Conservation (phyloP, 1,140 invertebrate genomes). For the Calephelis nemesis region DNA sequence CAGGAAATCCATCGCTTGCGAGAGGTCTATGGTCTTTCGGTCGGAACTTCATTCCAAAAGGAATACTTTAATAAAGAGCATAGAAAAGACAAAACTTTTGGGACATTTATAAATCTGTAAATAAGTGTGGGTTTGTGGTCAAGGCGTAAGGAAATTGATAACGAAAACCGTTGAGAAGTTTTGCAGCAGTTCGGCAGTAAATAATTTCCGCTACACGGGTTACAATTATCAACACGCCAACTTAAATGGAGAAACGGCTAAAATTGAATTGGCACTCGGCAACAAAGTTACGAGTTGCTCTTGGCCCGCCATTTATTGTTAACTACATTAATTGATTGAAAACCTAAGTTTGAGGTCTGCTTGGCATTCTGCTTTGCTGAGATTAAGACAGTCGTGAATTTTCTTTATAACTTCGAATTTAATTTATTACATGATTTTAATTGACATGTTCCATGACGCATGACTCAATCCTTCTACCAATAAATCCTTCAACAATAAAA, state of each 20-base stretch:
- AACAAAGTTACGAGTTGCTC: constrained; percentile 63
- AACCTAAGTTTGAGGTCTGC: constrained; percentile 49
- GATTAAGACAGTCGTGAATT: background rate
- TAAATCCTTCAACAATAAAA: too few relatives aligned
- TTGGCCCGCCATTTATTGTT: constrained; percentile 68
- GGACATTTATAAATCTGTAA: background rate
- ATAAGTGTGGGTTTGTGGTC: background rate
- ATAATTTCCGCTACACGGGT: constrained; percentile 47
- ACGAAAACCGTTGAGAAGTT: constrained; percentile 28
- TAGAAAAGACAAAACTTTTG: background rate
- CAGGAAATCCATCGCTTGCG: too few relatives aligned
- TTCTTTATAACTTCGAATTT: too few relatives aligned
- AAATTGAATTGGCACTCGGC: constrained; percentile 68
- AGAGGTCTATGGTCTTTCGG: too few relatives aligned
- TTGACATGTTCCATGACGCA: too few relatives aligned
- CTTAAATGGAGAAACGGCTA: constrained; percentile 44
- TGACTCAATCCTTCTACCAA: too few relatives aligned
- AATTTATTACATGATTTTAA: background rate
- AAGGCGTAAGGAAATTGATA: constrained; percentile 1
- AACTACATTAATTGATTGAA: constrained; percentile 67
- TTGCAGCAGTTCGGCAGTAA: constrained; percentile 39
- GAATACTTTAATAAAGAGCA: too few relatives aligned
- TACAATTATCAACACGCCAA: constrained; percentile 59
- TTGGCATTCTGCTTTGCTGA: constrained; percentile 24
- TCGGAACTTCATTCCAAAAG: too few relatives aligned